These are phyloP conservation scores for Thamnaconus septentrionalis DNA, from an alignment of 2,113 vertebrate genomes.

Conservation along the genomic window DNA sequence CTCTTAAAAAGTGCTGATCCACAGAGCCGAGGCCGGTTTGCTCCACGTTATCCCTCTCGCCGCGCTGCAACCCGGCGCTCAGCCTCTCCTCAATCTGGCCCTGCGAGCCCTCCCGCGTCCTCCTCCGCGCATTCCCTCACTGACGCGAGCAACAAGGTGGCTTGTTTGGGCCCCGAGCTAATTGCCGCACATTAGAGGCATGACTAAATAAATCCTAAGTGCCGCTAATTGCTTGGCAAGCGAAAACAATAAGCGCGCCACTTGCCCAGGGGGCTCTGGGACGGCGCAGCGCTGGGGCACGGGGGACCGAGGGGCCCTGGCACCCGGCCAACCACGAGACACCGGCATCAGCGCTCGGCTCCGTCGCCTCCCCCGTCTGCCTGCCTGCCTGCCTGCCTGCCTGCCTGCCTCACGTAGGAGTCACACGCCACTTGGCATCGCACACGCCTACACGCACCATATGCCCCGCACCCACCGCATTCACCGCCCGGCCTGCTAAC, in stretches of 20 bases:
- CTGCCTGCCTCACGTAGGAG: conserved; percentile 37
- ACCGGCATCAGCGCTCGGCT: conserved; percentile 63
- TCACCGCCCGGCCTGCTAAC: conserved; percentile 10
- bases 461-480: conserved; percentile 54
- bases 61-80: conserved; percentile 46
- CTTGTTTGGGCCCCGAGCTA: conserved; percentile 78
- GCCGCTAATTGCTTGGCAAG: conserved; percentile 79
- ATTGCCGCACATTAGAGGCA: conserved; percentile 81
- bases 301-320: conserved; percentile 71
- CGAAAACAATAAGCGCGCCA: conserved; percentile 81
- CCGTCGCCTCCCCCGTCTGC: conserved; percentile 29
- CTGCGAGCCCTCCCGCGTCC: conserved; percentile 31
- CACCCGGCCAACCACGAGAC: conserved; percentile 70
- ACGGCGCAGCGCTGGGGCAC: conserved; percentile 48
- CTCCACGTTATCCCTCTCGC: conserved; percentile 64
- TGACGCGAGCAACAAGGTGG: conserved; percentile 55
- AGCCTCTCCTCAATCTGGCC: conserved; percentile 19
- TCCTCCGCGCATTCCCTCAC: conserved; percentile 61
- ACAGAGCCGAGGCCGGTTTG: conserved; percentile 63
- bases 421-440: conserved; percentile 68
- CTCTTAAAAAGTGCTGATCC: conserved; percentile 81
- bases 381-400: conserved; percentile 22
- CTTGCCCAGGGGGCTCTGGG: conserved; percentile 71
- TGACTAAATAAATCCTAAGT: conserved; percentile 81
- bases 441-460: conserved; percentile 44